Base-by-base conservation (phyloP, 2,113 vertebrate genomes). In the Xerus inauris region DNA sequence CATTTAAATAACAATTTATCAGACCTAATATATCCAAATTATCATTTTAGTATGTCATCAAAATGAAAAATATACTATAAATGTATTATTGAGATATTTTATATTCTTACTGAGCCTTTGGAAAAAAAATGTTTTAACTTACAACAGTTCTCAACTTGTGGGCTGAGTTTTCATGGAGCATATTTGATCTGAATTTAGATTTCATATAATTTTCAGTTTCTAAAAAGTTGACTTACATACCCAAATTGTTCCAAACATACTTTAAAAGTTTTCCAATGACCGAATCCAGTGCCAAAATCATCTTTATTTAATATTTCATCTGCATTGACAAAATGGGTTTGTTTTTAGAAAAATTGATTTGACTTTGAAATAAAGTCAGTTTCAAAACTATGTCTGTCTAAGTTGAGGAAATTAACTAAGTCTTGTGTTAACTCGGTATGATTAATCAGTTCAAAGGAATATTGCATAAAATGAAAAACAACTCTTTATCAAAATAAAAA, bases 321-420 rank as follows among this genome's bases (percentile, higher is more conserved):
- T 19, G 85, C 62, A 75, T 45, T 91, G 77, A 77, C 45, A 94
- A 88, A 97, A 86, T 45, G 28, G 12, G 40, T 30, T 97, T 94
- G 77, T 73, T 95, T 97, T 82, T 59, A 94, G 40, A 91, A 91
- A 11, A 95, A 88, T 26, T 80, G 26, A 92, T 76, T 94, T 95
- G 83, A 95, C 47, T 84, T 97, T 87, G 38, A 92, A 95, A 89
- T 84, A 95, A 95, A 83, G 19, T 77, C 13, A 42, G 17, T 90
- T 96, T 97, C 30, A 94, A 94, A 96, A 87, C 51, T 95, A 49
- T 14, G 96, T 94, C 45, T 95, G 42, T 94, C 40, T 51, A 94
- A 83, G 28, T 92, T 87, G 92, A 92, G 62, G 83, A 94, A 95
- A 95, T 87, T 97, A 85, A 92, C 17, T 40, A 86, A 94, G 65